Evolutionary conservation across 2,888 invertebrate genomes (phyloP), one percentile per base, ranked within the genome.

Genomic region (Drosophila phalerata): DNA sequence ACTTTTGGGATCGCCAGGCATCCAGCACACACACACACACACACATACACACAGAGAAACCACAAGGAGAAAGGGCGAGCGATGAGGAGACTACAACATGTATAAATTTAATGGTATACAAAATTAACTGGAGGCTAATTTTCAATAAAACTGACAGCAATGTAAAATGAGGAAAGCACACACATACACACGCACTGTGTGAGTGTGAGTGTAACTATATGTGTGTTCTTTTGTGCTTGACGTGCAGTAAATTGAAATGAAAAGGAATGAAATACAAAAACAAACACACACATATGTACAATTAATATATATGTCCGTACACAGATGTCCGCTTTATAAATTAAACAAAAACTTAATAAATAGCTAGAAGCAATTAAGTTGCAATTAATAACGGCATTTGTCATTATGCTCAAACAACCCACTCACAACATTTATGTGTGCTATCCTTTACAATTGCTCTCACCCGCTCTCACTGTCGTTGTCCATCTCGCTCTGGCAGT

Each of bases 331-430:
- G 66, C 60, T 74, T 79, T 81, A 85, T 88, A 87, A 85, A 88
- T 89, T 78, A 82, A 89, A 86, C 88, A 85, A 89, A 89, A 89
- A 85, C 82, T 89, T 86, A 82, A 75, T 86, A 86, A 82, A 87
- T 85, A 86, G 80, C 85, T 80, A 51, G 57, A 60, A 77, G 85
- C 85, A 60, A 73, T 78, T 57, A 73, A 77, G 83, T 82, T 86
- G 85, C 89, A 86, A 86, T 86, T 86, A 87, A 87, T 87, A 89
- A 88, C 71, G 79, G 81, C 71, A 70, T 80, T 55, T 77, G 69
- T 65, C 62, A 62, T 79, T 66, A 65, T 55, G 52, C 19, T 49
- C 57, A 62, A 38, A 28, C 58, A 53, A 25, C 47, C 45, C 19
- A 61, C 38, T 22, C 61, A 22, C 42, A 52, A 66, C 42, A 22